Conservation (phyloP, 2,113 vertebrate species). For the Phaethornis superciliosus region DNA sequence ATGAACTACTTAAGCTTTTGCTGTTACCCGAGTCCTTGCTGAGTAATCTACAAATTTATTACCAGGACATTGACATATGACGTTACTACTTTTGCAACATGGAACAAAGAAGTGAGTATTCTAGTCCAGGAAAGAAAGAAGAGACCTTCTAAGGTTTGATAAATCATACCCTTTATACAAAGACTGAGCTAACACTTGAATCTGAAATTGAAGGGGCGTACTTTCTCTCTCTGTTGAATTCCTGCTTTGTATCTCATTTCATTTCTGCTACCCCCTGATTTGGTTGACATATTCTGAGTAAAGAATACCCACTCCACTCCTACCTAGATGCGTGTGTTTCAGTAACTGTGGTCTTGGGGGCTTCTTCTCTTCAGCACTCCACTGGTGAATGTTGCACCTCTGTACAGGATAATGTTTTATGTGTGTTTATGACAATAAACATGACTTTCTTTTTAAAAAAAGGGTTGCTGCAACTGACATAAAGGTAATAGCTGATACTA, state of each 20-base stretch:
- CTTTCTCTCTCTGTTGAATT: not conserved
- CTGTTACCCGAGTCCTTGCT: not conserved
- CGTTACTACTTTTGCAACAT: not conserved
- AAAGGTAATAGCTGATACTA: not conserved
- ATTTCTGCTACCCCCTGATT: not conserved
- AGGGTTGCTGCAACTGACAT: not conserved
- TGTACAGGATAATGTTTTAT: not conserved
- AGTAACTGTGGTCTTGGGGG: not conserved
- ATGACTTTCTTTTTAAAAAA: not conserved
- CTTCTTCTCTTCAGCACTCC: not conserved
- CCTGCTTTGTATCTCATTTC: not conserved
- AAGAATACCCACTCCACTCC: not conserved
- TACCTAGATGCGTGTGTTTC: not conserved
- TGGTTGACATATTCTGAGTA: not conserved
- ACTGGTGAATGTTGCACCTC: not conserved
- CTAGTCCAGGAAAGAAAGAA: not conserved
- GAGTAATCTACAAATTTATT: not conserved
- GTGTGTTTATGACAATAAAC: not conserved
- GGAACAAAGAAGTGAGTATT: not conserved
- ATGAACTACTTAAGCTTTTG: not conserved
- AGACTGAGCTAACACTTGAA: not conserved
- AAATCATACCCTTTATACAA: not conserved
- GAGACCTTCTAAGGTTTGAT: not conserved
- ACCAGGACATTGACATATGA: not conserved
- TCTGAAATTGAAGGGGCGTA: not conserved